Evolutionary conservation across 2,888 invertebrate species (phyloP), one percentile per base, ranked within the genome.

Genomic region (Margaritifera margaritifera): DNA sequence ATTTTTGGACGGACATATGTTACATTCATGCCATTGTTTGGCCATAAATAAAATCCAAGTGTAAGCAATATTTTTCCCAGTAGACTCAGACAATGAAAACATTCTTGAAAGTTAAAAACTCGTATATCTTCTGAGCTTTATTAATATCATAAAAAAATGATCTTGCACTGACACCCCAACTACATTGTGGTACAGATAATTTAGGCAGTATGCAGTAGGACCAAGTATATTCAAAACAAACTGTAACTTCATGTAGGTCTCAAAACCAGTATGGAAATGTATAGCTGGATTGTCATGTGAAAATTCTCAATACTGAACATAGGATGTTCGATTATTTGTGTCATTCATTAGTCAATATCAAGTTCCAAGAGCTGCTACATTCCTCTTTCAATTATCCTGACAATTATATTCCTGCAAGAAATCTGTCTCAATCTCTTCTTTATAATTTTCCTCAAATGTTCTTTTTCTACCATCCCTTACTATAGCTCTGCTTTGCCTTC

Each of bases 41-140:
- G 51, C 56, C 71, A 74, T 72, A 31, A 74, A 74, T 20, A 53
- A 63, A 25, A 69, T 50, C 63, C 60, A 72, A n/a, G 69, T 70
- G 11, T 60, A n/a, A 66, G 52, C 66, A 52, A 72, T 64, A 51
- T 57, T 72, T n/a, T 42, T 42, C 18, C 72, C 70, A 31, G 25
- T 58, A 11, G 22, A 25, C 31, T 69, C 68, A 31, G 59, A 63
- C 22, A 72, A 57, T 5, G 60, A 58, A 65, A 78, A 78, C 31
- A 74, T 54, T 53, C 27, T 54, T n/a, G 62, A 25, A 6, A 72
- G 31, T 60, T 66, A 68, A 69, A 65, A 68, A 18, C 62, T 52
- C 6, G 24, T 31, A 50, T 74, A 62, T 15, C 60, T 50, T 52
- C 70, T 42, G 18, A 74, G 56, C 55, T 65, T 69, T 55, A 71